Base-by-base conservation (phyloP, 2,888 invertebrate species). In the Xylocampa areola region DNA sequence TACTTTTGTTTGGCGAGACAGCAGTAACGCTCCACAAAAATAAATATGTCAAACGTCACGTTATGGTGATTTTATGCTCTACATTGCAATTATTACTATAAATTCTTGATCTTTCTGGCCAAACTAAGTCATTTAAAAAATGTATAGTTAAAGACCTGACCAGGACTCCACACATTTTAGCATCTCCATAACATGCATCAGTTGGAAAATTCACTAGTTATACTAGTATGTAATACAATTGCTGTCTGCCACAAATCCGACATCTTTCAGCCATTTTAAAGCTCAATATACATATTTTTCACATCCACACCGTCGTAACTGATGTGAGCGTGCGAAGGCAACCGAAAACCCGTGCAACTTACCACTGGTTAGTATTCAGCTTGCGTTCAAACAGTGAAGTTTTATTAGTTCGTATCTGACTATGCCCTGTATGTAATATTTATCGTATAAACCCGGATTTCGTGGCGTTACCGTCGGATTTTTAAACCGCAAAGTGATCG, bases 381-480 rank as follows among this genome's bases (percentile, higher is more conserved):
- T 65, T 68, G 58, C 69, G 73, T 72, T 32, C 63, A 37, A 54
- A 62, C 60, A 60, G 63, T 54, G 54, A 47, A 59, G 67, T 79
- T 80, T 77, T 79, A 79, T 79, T 77, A 67, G 73, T 79, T 73
- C 61, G 44, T 52, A 60, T 73, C 62, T 51, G 59, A 53, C 59
- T 60, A 40, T 36, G 45, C 45, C 44, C 35, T 54, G 59, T 61
- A 74, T 75, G 63, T 65, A 68, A 64, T 65, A 69, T 77, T 68
- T 69, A 77, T 66, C 55, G 49, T 47, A 40, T 50, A 23, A 43
- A 47, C 45, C 37, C 53, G 58, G 64, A 61, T 64, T 66, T 63
- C 32, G 48, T 50, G 33, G 47, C 25, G 43, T 47, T 40, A 44
- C 44, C 33, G 11, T 19, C 13, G 25, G 41, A 53, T 50, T 68